Percentiles rank a stretch among this genome's conserved stretches.
These are phyloP conservation scores for Semotilus atromaculatus DNA, from an alignment of 2,797 vertebrate genomes.

Conservation along the genomic window DNA sequence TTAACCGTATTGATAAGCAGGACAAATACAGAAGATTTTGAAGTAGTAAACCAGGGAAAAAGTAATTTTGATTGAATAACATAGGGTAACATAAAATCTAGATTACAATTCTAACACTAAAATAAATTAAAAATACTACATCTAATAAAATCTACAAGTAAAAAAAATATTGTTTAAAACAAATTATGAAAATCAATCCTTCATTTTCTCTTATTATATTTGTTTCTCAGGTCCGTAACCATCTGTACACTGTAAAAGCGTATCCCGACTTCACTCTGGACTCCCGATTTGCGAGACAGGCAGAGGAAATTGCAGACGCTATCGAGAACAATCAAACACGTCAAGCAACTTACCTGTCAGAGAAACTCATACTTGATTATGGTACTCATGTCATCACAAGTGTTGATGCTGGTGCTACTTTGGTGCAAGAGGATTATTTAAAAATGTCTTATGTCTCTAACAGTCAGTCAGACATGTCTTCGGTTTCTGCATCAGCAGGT, in stretches of 20 bases:
- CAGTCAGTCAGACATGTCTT: conserved; percentile 55
- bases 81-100: neutral
- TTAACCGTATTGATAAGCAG: neutral
- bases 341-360: conserved; percentile 82
- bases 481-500: conserved; percentile 74
- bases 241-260: conserved; percentile 84
- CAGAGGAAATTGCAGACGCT: conserved; percentile 80
- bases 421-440: conserved; percentile 89
- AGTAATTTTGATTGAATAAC: neutral
- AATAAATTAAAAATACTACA: neutral
- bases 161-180: neutral
- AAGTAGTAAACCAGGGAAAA: neutral
- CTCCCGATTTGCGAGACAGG: conserved; percentile 74
- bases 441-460: conserved; percentile 78
- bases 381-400: conserved; percentile 88
- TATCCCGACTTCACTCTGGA: conserved; percentile 80
- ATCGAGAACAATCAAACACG: conserved; percentile 90
- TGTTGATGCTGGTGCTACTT: conserved; percentile 79
- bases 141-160: neutral
- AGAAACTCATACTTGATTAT: conserved; percentile 86
- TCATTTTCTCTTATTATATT: neutral
- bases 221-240: conserved; percentile 78
- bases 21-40: neutral
- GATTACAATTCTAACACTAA: neutral
- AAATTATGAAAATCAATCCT: neutral